Base-by-base conservation (phyloP, 2,113 vertebrate species). In the Proterorhinus semilunaris region DNA sequence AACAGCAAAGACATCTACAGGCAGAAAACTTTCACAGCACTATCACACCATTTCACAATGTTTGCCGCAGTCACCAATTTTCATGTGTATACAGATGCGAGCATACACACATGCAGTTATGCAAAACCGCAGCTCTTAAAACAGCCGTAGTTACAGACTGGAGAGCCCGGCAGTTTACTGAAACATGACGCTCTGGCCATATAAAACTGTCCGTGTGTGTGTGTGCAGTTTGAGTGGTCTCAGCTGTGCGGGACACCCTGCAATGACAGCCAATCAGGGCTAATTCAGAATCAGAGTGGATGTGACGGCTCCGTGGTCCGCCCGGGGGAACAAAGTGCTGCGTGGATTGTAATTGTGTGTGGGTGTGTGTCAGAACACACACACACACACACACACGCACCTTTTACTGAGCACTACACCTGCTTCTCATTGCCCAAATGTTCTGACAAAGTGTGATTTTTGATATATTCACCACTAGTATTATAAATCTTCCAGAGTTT, bases 241-340 rank as follows among this genome's bases (percentile, higher is more conserved):
- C 89, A 92, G 90, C 91, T 92, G 90, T 91, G 86, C 72, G 71
- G 81, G 76, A 78, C 84, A 75, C 70, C 87, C 80, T 80, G 76
- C 87, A 90, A 90, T 91, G 91, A 90, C 88, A 90, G 86, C 87
- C 88, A 91, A 93, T 91, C 91, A 89, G 86, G 86, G 86, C 85
- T 90, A 91, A 92, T 91, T 88, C 86, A 90, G 83, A 91, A 90
- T 88, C 89, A 90, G 85, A 91, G 90, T 90, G 90, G 91, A 90
- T 90, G 82, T 89, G 91, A 92, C 87, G 83, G 87, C 86, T 90
- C 78, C 81, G 71, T 74, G 79, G 83, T 85, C 81, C 82, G 82
- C 84, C 79, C 59, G 16, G 64, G 86, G 88, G 88, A 78, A 80
- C 85, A 87, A 86, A 88, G 81, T 64, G 70, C 72, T 80, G 72